These are phyloP conservation scores for Danaus melanippus DNA, from an alignment of 1,140 invertebrate species.

Conservation along the genomic window DNA sequence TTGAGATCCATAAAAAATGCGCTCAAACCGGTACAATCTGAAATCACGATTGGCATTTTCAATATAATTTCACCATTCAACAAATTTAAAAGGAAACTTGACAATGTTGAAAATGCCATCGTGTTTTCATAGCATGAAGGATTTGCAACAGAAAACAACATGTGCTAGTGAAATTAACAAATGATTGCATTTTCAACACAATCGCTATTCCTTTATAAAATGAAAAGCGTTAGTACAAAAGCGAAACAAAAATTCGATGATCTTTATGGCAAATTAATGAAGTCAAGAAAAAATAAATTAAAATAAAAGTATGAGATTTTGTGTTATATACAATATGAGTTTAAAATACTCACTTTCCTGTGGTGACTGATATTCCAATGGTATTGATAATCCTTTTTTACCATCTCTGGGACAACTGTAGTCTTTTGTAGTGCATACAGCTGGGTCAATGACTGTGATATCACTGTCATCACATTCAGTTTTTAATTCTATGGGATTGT, in stretches of 20 bases:
- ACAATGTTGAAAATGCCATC: constrained; percentile 71
- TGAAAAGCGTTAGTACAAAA: constrained; percentile 35
- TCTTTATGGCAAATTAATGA: not conserved
- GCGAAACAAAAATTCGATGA: constrained; percentile 16
- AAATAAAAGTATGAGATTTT: not conserved
- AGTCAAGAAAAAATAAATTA: not conserved
- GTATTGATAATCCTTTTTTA: constrained; percentile 42
- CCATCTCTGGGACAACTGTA: constrained; percentile 48
- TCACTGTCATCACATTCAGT: constrained; percentile 66
- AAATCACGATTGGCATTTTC: constrained; percentile 71
- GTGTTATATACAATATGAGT: constrained; percentile 1
- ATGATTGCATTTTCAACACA: constrained; percentile 72
- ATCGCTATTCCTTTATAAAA: constrained; percentile 38
- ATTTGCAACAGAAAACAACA: constrained; percentile 59
- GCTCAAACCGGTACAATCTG: constrained; percentile 62
- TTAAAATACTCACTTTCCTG: constrained; percentile 62
- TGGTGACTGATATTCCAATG: constrained; percentile 52
- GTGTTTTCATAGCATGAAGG: constrained; percentile 61
- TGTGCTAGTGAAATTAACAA: constrained; percentile 50
- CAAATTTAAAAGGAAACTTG: constrained; percentile 26
- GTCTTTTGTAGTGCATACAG: constrained; percentile 52
- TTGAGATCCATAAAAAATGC: constrained; percentile 65
- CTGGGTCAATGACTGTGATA: constrained; percentile 60
- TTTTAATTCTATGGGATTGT: constrained; percentile 48
- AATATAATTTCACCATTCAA: constrained; percentile 34